Evolutionary conservation across 2,888 invertebrate species (phyloP).

Genomic region (Mythimna vitellina): DNA sequence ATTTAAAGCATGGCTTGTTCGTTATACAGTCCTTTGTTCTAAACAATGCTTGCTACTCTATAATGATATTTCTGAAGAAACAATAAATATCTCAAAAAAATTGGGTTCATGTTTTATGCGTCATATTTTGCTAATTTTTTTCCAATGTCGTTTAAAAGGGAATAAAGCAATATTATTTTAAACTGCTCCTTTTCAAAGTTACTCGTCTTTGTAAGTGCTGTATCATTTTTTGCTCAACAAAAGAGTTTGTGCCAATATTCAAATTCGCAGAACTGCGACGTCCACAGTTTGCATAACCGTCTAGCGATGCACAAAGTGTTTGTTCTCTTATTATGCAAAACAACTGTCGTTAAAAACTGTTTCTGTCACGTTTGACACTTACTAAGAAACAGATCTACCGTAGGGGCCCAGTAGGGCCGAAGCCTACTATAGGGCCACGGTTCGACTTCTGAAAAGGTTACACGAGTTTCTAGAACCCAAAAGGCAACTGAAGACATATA

Average conservation of each 20-base stretch:
- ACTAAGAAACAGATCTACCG: slow-evolving; percentile 13
- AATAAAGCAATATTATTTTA: slow-evolving; percentile 71
- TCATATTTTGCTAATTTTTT: slow-evolving; percentile 74
- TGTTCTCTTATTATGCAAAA: slow-evolving; percentile 59
- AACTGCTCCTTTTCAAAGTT: slow-evolving; percentile 71
- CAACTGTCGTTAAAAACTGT: slow-evolving; percentile 48
- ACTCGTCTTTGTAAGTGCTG: slow-evolving; percentile 61
- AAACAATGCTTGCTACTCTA: slow-evolving; percentile 69
- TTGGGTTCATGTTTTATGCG: slow-evolving; percentile 71
- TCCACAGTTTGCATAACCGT: slow-evolving; percentile 80
- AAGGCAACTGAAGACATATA: too few relatives aligned
- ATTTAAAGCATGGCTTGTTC: slow-evolving; percentile 7
- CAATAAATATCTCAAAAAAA: slow-evolving; percentile 69
- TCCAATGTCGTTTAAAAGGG: slow-evolving; percentile 72
- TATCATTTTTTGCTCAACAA: slow-evolving; percentile 74
- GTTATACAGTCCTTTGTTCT: slow-evolving; percentile 29
- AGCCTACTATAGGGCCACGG: too few relatives aligned
- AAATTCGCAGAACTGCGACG: slow-evolving; percentile 82
- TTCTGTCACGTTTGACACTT: slow-evolving; percentile 28
- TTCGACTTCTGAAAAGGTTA: too few relatives aligned
- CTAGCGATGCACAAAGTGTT: slow-evolving; percentile 65
- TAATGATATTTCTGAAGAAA: slow-evolving; percentile 69
- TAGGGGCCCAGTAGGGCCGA: too few relatives aligned
- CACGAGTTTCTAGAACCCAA: too few relatives aligned
- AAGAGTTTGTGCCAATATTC: slow-evolving; percentile 80